Percentiles rank a stretch among this genome's conserved stretches.
phyloP scores from a whole-genome alignment of 2,113 vertebrate species.

The Boleophthalmus pectinirostris region DNA sequence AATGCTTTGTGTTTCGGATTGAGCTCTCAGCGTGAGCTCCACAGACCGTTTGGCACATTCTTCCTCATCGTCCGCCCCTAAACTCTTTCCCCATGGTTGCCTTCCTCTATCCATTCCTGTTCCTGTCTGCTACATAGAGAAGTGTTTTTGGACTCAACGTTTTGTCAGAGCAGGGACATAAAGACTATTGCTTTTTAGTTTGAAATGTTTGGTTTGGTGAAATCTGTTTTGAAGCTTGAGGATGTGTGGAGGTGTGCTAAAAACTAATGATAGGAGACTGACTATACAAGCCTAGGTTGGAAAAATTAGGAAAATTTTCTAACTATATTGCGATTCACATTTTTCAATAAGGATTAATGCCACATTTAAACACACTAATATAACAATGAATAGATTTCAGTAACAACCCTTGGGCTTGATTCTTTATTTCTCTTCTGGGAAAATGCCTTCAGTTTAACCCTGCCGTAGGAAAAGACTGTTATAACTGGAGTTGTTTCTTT shows the following conservation, averaged over 20 bases:
- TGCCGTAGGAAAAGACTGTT: too few species aligned
- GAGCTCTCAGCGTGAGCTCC: constrained; percentile 47
- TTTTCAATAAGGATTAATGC: not conserved
- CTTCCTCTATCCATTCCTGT: constrained; percentile 2
- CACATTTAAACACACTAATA: not conserved
- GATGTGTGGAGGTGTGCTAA: not conserved
- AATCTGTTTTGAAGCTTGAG: not conserved
- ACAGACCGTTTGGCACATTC: constrained; percentile 46
- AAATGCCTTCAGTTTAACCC: too few species aligned
- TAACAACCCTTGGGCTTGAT: too few species aligned
- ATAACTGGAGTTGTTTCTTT: too few species aligned
- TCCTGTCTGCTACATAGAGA: constrained; percentile 1
- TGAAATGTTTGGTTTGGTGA: not conserved
- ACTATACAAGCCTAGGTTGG: not conserved
- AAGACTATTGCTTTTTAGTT: not conserved
- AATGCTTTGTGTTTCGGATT: constrained; percentile 54
- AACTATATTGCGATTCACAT: not conserved
- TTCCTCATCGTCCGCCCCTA: constrained; percentile 29
- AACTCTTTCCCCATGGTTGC: constrained; percentile 16
- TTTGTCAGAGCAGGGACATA: not conserved
- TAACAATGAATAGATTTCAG: not conserved
- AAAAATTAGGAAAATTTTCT: not conserved
- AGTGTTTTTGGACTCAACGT: not conserved
- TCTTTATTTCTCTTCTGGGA: too few species aligned
- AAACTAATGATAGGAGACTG: not conserved